Percentiles rank a stretch among this genome's conserved stretches.
Evolutionary conservation across 2,888 invertebrate genomes (phyloP).

Genomic region (Sisyra terminalis): DNA sequence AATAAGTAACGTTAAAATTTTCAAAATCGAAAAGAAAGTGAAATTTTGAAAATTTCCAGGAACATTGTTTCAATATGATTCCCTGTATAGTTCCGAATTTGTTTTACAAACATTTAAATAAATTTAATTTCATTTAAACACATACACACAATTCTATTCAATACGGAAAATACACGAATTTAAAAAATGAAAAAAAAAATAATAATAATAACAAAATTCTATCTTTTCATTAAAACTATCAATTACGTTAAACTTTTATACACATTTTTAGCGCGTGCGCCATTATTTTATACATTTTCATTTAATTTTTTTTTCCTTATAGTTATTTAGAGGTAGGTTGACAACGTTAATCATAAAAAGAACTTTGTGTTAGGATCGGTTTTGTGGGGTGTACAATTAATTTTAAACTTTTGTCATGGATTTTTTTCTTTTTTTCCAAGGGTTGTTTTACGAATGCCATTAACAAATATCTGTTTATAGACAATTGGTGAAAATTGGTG

Average conservation of each 20-base stretch:
- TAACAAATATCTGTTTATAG: too few species aligned
- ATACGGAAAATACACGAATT: too few species aligned
- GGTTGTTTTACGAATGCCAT: too few species aligned
- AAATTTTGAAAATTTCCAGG: too few species aligned
- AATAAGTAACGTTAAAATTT: background rate
- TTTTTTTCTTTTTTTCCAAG: too few species aligned
- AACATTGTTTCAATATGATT: conserved; percentile 16
- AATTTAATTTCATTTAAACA: too few species aligned
- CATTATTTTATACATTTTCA: conserved; percentile 3
- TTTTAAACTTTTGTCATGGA: too few species aligned
- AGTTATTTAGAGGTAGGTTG: conserved; percentile 8
- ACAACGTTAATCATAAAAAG: background rate
- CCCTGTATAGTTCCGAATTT: conserved; percentile 36
- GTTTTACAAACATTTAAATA: conserved; percentile 16
- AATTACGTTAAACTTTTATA: conserved; percentile 11
- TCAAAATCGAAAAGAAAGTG: conserved; percentile 5
- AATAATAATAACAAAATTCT: conserved; percentile 14
- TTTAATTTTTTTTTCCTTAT: conserved; percentile 5
- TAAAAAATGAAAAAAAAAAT: too few species aligned
- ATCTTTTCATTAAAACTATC: conserved; percentile 14
- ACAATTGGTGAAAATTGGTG: too few species aligned
- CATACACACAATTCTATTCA: too few species aligned
- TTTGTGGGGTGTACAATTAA: too few species aligned
- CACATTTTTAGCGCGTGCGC: conserved; percentile 9
- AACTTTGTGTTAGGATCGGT: too few species aligned